Base-by-base conservation (phyloP, 2,888 invertebrate genomes). In the Pseudanteris insignis region DNA sequence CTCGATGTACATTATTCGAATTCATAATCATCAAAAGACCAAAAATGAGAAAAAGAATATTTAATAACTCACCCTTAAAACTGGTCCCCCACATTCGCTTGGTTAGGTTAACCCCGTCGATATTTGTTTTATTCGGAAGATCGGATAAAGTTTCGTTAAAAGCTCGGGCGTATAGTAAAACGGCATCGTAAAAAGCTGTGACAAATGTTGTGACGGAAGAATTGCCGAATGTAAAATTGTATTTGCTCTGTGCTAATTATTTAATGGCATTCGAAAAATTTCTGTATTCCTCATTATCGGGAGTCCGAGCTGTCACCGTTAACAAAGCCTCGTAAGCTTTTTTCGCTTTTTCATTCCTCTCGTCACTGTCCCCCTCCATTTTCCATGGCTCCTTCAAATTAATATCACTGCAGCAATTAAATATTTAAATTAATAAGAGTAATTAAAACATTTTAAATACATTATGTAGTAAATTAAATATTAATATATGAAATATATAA, bases 181-280 rank as follows among this genome's bases (percentile, higher is more conserved):
- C 94, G 0, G 96, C 96, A 74, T 99, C 97, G 81, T 96, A 96
- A 81, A 98, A 94, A 1, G 96, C 95, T 0, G 93, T 92, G 41
- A 95, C 94, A 80, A 94, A 95, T 25, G 93, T 92, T 60, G 94
- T 94, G 28, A 96, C 92, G 68, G 92, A 86, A 43, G 85, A 87
- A 68, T 88, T 88, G 8, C 87, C 87, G 67, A 89, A 89, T 0
- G 88, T 88, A 76, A 88, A 88, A 76, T 89, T 89, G 80, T 89
- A 89, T 68, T 86, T 86, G 57, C 83, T 84, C 30, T 85, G 84
- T 1, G 90, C 89, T 41, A 89, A 80, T 1, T 83, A 82, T 77
- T 89, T 89, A 10, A 89, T 89, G 78, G 89, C 85, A 66, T 86
- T 84, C 37, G 92, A 89, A 73, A 93, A 92, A 54, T 88, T 86